These are phyloP conservation scores for Halictus rubicundus DNA, from an alignment of 1,140 invertebrate species.

Conservation along the genomic window DNA sequence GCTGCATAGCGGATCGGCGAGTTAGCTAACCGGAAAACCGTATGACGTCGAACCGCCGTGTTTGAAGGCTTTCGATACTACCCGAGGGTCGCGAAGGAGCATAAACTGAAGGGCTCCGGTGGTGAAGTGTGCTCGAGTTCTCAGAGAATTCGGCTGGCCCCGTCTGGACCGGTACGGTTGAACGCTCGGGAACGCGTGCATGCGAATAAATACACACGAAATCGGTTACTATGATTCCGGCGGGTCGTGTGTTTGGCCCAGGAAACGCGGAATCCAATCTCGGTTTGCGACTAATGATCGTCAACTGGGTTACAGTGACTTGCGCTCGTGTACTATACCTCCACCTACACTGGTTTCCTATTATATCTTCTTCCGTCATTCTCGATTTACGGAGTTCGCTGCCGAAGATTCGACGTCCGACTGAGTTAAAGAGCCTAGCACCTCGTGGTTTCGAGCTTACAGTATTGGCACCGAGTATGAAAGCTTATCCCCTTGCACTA, in stretches of 20 bases:
- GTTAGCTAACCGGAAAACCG: constrained; percentile 37
- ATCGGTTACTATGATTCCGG: not conserved
- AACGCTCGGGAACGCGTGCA: not conserved
- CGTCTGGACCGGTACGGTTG: too few relatives aligned
- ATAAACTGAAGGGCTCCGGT: not conserved
- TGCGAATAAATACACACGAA: not conserved
- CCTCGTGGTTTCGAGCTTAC: too few relatives aligned
- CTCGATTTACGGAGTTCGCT: constrained; percentile 41
- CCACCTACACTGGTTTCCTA: not conserved
- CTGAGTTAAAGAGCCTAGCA: not conserved
- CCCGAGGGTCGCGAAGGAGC: not conserved
- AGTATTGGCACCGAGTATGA: too few relatives aligned
- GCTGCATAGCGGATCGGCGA: not conserved
- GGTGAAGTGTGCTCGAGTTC: constrained; percentile 12
- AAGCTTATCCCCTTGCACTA: too few relatives aligned
- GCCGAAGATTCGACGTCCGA: not conserved
- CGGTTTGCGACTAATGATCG: constrained; percentile 12
- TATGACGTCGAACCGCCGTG: constrained; percentile 23
- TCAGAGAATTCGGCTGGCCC: not conserved
- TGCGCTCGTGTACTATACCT: not conserved
- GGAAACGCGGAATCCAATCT: not conserved
- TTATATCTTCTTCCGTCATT: constrained; percentile 17
- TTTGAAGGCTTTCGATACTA: constrained; percentile 22
- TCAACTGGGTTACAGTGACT: not conserved
- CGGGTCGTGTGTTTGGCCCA: not conserved